Evolutionary conservation across 2,113 vertebrate genomes (phyloP).

Genomic region (Chrysemys picta): DNA sequence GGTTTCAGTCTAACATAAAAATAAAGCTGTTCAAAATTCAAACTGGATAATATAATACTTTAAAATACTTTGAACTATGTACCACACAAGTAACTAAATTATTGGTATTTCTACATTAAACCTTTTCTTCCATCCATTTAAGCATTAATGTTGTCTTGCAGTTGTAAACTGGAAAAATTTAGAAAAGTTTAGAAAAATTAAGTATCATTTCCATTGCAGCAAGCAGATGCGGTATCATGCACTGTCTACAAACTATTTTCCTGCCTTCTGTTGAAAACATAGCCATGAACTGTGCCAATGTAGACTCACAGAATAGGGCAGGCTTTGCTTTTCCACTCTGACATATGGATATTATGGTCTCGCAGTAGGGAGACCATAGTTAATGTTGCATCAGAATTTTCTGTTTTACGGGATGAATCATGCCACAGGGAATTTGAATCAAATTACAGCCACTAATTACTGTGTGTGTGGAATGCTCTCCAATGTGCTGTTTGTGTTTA

Average conservation of each 20-base stretch:
- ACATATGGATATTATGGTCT: neutral
- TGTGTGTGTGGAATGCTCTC: neutral
- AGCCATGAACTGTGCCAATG: neutral
- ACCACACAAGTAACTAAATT: conserved; percentile 36
- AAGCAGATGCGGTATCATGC: neutral
- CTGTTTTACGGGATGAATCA: neutral
- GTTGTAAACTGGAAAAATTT: neutral
- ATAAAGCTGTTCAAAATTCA: neutral
- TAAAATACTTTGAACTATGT: conserved; percentile 28
- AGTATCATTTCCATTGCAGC: neutral
- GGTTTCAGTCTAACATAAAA: neutral
- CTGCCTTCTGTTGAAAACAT: neutral
- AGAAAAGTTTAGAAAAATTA: neutral
- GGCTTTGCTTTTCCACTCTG: neutral
- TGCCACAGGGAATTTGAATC: neutral
- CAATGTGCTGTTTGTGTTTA: neutral
- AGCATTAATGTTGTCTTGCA: conserved; percentile 16
- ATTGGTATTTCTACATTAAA: neutral
- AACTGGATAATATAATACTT: conserved; percentile 31
- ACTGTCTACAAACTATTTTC: neutral
- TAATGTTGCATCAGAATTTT: neutral
- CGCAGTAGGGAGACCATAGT: neutral
- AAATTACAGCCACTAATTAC: neutral
- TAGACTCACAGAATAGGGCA: neutral
- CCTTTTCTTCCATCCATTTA: conserved; percentile 21